A percentile compares a stretch with the other conserved stretches of the same genome.
Evolutionary conservation across 2,888 invertebrate genomes (phyloP).

Genomic region (Isoperla grammatica): DNA sequence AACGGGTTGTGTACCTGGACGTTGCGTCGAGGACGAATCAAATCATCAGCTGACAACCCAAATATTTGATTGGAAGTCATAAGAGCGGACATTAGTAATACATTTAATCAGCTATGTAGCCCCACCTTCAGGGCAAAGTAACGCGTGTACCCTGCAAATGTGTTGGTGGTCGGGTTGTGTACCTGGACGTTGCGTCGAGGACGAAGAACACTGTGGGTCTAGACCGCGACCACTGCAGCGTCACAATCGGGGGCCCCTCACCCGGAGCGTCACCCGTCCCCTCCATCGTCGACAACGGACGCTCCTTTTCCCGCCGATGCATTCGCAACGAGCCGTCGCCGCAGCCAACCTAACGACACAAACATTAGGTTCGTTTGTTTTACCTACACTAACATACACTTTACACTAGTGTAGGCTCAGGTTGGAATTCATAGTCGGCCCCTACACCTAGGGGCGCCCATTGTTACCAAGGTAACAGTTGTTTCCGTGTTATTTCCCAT

Average conservation of each 20-base stretch:
- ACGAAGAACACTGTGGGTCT: slow-evolving; percentile 49
- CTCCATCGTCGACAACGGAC: slow-evolving; percentile 40
- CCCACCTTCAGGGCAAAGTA: not conserved
- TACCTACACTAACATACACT: no score
- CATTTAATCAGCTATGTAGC: not conserved
- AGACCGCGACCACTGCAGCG: slow-evolving; percentile 50
- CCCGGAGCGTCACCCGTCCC: slow-evolving; percentile 27
- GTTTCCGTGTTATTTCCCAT: no score
- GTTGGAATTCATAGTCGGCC: no score
- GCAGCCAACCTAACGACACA: slow-evolving; percentile 43
- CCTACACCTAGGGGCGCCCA: no score
- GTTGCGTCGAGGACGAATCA: slow-evolving; percentile 46
- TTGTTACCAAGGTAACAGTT: no score
- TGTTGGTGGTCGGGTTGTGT: slow-evolving; percentile 7
- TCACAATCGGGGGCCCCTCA: slow-evolving; percentile 38
- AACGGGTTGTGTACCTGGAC: slow-evolving; percentile 39
- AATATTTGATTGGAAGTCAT: no score
- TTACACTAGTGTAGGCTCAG: no score
- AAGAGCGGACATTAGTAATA: not conserved
- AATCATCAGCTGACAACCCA: no score
- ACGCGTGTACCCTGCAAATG: not conserved
- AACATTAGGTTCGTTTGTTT: no score
- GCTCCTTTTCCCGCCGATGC: slow-evolving; percentile 44
- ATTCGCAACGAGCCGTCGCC: slow-evolving; percentile 49
- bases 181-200: slow-evolving; percentile 45